Evolutionary conservation across 2,113 vertebrate genomes (phyloP), one percentile per base, ranked within the genome.

Genomic region (Triplophysa tibetana): DNA sequence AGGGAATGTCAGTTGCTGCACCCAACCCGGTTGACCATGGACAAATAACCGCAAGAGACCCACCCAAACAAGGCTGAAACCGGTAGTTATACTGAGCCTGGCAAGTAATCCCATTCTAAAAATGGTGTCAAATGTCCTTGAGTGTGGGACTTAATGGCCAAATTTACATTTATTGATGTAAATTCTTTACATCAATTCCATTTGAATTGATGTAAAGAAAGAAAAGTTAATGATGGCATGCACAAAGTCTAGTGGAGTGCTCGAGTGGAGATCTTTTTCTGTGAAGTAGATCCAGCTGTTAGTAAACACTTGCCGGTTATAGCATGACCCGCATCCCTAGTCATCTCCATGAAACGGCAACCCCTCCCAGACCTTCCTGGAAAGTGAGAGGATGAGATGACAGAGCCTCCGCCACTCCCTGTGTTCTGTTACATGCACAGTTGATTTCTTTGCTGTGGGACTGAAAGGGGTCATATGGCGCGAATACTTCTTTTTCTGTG

Each of bases 41-140:
- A 54, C 87, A 85, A 84, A 86, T 84, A 84, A 84, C 82, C 88
- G 86, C 88, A 84, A 86, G 84, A 80, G 91, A 85, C 89, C 91
- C 91, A 87, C 91, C 90, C 91, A 91, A 88, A 91, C 86, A 86
- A 83, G 86, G 80, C 67, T 87, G 86, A 86, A 90, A 85, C 87
- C 87, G 74, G 89, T 14, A 90, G 87, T 88, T 88, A 81, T 88
- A 58, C 82, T 85, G 19, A 5, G 81, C 76, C 82, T 72, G 79
- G 87, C 88, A 88, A 90, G 83, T 89, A 89, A 90, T 91, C 90
- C 85, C 82, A 52, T 56, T 78, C 82, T 83, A 76, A 77, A 79
- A 83, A 69, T 67, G 76, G 61, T 67, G 10, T 50, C 70, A 43
- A 68, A 80, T 33, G 67, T 33, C 69, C 77, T 62, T 14, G 19